phyloP scores from a whole-genome alignment of 1,140 invertebrate genomes.

The Papilio aristodemus region DNA sequence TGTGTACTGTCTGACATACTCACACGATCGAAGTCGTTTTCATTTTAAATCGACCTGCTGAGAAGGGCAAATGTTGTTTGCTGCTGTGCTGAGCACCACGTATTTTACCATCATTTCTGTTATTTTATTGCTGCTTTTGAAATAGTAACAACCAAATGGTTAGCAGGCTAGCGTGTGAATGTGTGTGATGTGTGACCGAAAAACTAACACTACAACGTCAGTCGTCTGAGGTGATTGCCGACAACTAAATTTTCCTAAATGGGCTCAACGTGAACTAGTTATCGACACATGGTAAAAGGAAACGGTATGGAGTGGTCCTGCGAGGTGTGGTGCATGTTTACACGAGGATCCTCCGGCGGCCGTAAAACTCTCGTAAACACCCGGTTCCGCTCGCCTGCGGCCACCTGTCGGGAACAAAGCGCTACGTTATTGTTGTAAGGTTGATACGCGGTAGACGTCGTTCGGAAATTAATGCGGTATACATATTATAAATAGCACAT shows the following conservation, averaged over 20 bases:
- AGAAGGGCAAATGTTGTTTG: too few species aligned
- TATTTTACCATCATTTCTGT: background rate
- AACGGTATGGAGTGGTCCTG: background rate
- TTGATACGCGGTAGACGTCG: conserved; percentile 9
- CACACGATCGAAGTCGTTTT: too few species aligned
- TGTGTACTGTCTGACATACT: too few species aligned
- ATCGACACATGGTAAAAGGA: background rate
- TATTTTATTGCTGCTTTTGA: background rate
- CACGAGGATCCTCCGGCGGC: conserved; percentile 37
- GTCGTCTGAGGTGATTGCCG: too few species aligned
- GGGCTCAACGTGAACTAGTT: too few species aligned
- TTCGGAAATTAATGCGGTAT: background rate
- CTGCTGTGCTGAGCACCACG: too few species aligned
- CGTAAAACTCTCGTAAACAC: conserved; percentile 49
- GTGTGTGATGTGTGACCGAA: too few species aligned
- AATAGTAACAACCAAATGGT: too few species aligned
- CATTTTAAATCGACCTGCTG: too few species aligned
- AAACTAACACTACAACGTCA: too few species aligned
- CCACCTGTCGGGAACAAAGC: conserved; percentile 43
- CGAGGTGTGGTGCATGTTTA: conserved; percentile 40
- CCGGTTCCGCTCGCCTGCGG: conserved; percentile 51
- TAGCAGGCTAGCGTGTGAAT: too few species aligned
- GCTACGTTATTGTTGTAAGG: conserved; percentile 35
- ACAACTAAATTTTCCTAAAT: too few species aligned
- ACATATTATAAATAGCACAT: conserved; percentile 1